Conservation (phyloP, 2,797 vertebrate genomes). For the Galagoides demidoff region DNA sequence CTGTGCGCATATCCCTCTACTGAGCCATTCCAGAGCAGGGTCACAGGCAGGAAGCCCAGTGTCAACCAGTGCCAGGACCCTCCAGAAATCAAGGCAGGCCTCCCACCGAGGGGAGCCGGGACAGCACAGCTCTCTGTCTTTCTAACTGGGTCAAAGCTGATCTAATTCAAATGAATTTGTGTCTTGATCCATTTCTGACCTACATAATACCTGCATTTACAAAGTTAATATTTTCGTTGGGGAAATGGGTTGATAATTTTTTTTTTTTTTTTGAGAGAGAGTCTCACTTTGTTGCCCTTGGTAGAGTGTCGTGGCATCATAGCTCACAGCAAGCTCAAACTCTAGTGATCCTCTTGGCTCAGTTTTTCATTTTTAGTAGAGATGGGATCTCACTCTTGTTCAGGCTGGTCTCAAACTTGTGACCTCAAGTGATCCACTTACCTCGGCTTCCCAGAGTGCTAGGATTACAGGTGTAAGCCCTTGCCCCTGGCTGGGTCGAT, state of each 20-base stretch:
- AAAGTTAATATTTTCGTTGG: background rate
- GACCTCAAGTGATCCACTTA: no score
- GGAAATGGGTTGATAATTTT: background rate
- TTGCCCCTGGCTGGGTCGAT: no score
- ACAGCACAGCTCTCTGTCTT: background rate
- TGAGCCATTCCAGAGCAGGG: background rate
- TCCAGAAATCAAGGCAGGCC: background rate
- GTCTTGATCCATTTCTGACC: slow-evolving; percentile 3
- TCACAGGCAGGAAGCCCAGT: background rate
- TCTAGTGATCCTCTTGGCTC: no score
- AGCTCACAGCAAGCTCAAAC: no score
- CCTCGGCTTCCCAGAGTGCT: no score
- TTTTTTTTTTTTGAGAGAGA: no score
- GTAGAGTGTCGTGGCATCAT: no score
- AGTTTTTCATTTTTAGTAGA: no score
- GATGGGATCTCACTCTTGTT: no score
- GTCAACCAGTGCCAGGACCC: background rate
- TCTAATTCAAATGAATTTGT: background rate
- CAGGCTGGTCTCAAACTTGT: no score
- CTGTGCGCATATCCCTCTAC: rapidly evolving
- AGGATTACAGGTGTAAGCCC: no score
- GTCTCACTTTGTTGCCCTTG: no score
- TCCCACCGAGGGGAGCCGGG: background rate
- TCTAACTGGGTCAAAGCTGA: background rate
- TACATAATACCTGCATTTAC: background rate